Evolutionary conservation across 2,888 invertebrate species (phyloP), one percentile per base, ranked within the genome.

Genomic region (Leucophora obtusa): DNA sequence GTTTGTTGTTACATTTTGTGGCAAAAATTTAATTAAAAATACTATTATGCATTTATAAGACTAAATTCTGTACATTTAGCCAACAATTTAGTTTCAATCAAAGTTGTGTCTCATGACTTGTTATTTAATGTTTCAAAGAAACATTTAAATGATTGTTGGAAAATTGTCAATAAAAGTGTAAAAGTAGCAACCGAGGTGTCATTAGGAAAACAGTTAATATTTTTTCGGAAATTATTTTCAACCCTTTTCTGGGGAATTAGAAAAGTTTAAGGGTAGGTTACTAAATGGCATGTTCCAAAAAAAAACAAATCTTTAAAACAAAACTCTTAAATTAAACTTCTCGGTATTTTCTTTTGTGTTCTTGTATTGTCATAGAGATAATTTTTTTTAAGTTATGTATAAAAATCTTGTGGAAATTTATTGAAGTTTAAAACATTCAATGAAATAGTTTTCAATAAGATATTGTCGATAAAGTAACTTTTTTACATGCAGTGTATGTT

Each of bases 21-120:
- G 83, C 69, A 75, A 82, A 83, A 74, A 83, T 82, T 83, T 84
- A 83, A 84, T 82, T 84, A 82, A 82, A 84, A 79, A 79, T 38
- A 54, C 43, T 66, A 66, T 66, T 66, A 66, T 66, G 66, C 66
- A 66, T 66, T 53, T 70, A 53, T 70, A 35, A 51, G 35, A 18
- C 35, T 21, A 60, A 58, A 35, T 18, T n/a, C 24, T 54, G 56
- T 43, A 28, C 35, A 47, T 18, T 56, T 38, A 65, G 15, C n/a
- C 74, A 63, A 43, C 66, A 60, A 35, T 74, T 79, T 75, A 80
- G 80, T 80, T 80, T 80, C 80, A 80, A 80, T 80, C 80, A 82
- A 82, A 79, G 79, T 82, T 76, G 50, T 82, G 68, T 51, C 54
- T 60, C 54, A 68, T 62, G 56, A 58, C 54, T 60, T 24, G 24